Evolutionary conservation across 1,140 invertebrate genomes (phyloP).

Genomic region (Campodea augens): DNA sequence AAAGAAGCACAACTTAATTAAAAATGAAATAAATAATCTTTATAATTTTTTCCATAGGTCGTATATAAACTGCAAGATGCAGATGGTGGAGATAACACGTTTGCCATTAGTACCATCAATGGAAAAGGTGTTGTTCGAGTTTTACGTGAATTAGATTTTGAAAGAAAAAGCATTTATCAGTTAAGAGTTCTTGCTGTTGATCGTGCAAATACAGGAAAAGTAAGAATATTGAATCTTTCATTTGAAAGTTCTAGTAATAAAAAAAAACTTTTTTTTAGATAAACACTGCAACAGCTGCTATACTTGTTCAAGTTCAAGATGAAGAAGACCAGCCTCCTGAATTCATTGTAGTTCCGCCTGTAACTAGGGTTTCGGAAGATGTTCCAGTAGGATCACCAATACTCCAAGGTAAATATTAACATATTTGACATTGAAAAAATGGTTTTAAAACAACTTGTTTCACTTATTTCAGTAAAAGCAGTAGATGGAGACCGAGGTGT

Average conservation of each 20-base stretch:
- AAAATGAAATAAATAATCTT: background rate
- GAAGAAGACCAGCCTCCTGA: conserved; percentile 79
- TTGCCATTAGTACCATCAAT: conserved; percentile 61
- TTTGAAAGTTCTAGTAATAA: background rate
- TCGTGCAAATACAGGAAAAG: conserved; percentile 55
- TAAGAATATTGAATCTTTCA: conserved; percentile 13
- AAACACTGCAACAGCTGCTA: conserved; percentile 69
- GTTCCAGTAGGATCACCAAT: conserved; percentile 55
- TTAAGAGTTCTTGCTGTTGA: conserved; percentile 64
- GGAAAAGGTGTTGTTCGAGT: conserved; percentile 71
- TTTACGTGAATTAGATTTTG: conserved; percentile 61
- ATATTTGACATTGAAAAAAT: background rate
- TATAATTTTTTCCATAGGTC: conserved; percentile 19
- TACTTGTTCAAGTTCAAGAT: conserved; percentile 70
- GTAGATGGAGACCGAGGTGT: conserved; percentile 80
- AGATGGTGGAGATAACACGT: conserved; percentile 51
- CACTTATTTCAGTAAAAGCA: conserved; percentile 44
- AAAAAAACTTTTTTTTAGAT: conserved; percentile 22
- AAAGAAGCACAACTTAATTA: no score
- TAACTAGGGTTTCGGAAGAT: conserved; percentile 72
- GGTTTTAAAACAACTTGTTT: conserved; percentile 6
- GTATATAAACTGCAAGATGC: conserved; percentile 43
- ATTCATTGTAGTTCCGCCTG: conserved; percentile 66
- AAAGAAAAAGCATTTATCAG: conserved; percentile 71
- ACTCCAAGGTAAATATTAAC: conserved; percentile 40